These are phyloP conservation scores for Falcaria lacertinaria DNA, from an alignment of 2,888 invertebrate genomes.

Conservation along the genomic window DNA sequence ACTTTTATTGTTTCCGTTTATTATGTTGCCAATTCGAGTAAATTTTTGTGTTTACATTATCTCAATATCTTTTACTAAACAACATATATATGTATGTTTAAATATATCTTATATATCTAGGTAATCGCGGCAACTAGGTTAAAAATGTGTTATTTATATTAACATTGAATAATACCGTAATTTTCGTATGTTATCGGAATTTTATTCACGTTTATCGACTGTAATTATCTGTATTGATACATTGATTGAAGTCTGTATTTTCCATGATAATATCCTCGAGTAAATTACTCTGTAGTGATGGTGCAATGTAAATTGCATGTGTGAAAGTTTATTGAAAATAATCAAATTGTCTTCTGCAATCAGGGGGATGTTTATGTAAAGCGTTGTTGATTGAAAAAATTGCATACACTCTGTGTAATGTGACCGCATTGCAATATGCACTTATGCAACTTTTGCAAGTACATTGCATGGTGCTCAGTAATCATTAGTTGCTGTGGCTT, in stretches of 20 bases:
- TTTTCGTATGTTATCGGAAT: not conserved
- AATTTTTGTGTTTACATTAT: too few relatives aligned
- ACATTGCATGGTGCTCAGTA: conserved; percentile 44
- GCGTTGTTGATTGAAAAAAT: not conserved
- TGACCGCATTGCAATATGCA: conserved; percentile 22
- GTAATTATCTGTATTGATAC: not conserved
- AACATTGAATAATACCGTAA: not conserved
- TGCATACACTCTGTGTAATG: conserved; percentile 1
- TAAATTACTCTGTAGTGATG: too few relatives aligned
- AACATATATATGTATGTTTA: not conserved
- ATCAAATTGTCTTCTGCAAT: too few relatives aligned
- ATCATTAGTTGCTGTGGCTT: conserved; percentile 46
- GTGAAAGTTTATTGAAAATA: too few relatives aligned
- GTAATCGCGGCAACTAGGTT: not conserved
- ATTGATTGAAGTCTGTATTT: too few relatives aligned
- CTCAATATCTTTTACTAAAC: too few relatives aligned
- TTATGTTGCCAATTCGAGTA: too few relatives aligned
- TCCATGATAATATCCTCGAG: too few relatives aligned
- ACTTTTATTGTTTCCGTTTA: too few relatives aligned
- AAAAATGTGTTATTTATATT: not conserved
- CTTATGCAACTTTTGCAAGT: conserved; percentile 52
- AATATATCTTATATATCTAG: not conserved
- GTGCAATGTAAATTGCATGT: too few relatives aligned
- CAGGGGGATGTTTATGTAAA: not conserved
- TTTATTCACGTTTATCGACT: not conserved